Evolutionary conservation across 2,888 invertebrate species (phyloP).

Genomic region (Mamestra brassicae): DNA sequence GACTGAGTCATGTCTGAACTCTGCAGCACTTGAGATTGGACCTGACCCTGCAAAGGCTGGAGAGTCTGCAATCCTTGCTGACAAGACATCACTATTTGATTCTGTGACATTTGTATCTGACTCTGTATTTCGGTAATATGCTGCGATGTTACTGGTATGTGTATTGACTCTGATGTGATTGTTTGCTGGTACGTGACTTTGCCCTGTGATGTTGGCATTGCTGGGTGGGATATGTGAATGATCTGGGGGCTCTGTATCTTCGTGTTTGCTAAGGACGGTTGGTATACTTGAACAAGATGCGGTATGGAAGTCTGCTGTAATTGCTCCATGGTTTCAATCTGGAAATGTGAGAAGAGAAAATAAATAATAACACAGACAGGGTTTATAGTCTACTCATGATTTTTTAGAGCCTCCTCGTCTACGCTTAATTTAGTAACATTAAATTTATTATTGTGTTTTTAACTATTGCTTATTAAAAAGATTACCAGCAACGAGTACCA

Average conservation of each 20-base stretch:
- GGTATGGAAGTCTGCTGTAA: conserved; percentile 79
- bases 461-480: too few species aligned
- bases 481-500: too few species aligned
- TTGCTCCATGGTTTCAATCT: conserved; percentile 79
- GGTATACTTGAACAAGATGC: conserved; percentile 84
- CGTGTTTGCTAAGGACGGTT: conserved; percentile 72
- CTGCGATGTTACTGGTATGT: conserved; percentile 78
- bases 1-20: conserved; percentile 78
- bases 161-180: conserved; percentile 78
- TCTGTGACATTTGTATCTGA: conserved; percentile 78
- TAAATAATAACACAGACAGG: background rate
- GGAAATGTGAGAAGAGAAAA: conserved; percentile 32
- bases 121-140: conserved; percentile 72
- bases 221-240: conserved; percentile 80
- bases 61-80: conserved; percentile 80
- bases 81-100: conserved; percentile 84
- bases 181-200: conserved; percentile 83
- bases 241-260: conserved; percentile 78
- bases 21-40: conserved; percentile 75
- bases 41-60: conserved; percentile 51
- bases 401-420: background rate
- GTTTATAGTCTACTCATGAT: background rate
- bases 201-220: conserved; percentile 77
- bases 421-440: too few species aligned
- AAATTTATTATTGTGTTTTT: too few species aligned